A percentile compares a stretch with the other conserved stretches of the same genome.
Evolutionary conservation across 2,797 vertebrate genomes (phyloP).

Genomic region (Gadopsis marmoratus): DNA sequence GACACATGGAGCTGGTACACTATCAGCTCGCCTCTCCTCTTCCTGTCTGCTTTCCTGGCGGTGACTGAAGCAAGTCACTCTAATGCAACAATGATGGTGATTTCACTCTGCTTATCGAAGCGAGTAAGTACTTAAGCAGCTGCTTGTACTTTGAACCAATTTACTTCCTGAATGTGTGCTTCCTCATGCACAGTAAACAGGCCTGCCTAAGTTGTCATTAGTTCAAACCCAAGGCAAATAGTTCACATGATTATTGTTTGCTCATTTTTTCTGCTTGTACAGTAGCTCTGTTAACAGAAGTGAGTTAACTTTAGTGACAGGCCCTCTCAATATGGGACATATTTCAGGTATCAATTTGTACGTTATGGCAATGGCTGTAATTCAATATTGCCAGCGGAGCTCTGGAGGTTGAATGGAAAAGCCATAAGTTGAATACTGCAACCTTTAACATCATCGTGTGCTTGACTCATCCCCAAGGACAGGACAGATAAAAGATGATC

Average conservation of each 20-base stretch:
- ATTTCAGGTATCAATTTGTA: constrained; percentile 76
- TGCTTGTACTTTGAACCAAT: constrained; percentile 85
- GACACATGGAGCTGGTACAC: constrained; percentile 84
- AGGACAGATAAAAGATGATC: constrained; percentile 87
- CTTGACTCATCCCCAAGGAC: constrained; percentile 86
- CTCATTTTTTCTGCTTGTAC: constrained; percentile 55
- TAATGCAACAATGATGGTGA: constrained; percentile 86
- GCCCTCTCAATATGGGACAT: constrained; percentile 51
- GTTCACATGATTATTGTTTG: constrained; percentile 84
- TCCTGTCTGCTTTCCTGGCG: constrained; percentile 86
- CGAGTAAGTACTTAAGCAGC: constrained; percentile 88
- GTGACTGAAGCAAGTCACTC: constrained; percentile 84
- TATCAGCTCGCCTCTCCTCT: constrained; percentile 85
- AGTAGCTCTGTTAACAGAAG: constrained; percentile 64
- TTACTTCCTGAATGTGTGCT: constrained; percentile 87
- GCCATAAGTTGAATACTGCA: constrained; percentile 81
- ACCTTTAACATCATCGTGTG: constrained; percentile 86
- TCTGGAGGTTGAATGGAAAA: constrained; percentile 75
- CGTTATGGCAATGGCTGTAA: constrained; percentile 65
- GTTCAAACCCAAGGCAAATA: constrained; percentile 81
- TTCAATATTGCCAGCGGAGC: constrained; percentile 75
- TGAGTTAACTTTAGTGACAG: constrained; percentile 65
- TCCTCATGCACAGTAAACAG: constrained; percentile 87
- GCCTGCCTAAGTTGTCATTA: constrained; percentile 80
- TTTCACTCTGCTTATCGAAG: constrained; percentile 86